Evolutionary conservation across 2,113 vertebrate genomes (phyloP).

Genomic region (Galemys pyrenaicus): DNA sequence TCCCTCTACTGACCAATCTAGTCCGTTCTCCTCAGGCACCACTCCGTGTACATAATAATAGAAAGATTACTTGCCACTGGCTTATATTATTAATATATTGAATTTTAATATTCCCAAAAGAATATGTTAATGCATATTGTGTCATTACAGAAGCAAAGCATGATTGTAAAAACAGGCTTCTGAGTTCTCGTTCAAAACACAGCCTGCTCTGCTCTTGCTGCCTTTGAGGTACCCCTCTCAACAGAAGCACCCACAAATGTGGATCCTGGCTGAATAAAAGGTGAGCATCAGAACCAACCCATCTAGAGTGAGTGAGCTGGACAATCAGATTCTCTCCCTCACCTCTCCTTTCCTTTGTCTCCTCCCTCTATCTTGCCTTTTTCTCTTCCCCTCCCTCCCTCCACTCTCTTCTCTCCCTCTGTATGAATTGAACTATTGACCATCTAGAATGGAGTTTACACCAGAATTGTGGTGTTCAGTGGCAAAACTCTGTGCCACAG

Average conservation of each 20-base stretch:
- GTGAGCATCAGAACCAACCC: neutral
- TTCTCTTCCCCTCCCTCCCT: neutral
- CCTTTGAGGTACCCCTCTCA: neutral
- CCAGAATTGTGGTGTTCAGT: neutral
- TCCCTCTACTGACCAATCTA: neutral
- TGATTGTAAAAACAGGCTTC: neutral
- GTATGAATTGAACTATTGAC: neutral
- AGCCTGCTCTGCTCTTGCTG: neutral
- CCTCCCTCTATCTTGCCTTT: neutral
- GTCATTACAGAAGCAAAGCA: neutral
- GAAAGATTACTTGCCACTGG: neutral
- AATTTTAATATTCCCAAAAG: conserved; percentile 49
- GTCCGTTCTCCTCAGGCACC: neutral
- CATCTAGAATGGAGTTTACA: neutral
- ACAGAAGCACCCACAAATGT: neutral
- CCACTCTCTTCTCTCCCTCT: neutral
- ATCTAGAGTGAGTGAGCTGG: neutral
- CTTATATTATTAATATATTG: neutral
- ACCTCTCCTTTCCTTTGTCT: neutral
- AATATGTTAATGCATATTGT: neutral
- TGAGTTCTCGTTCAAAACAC: neutral
- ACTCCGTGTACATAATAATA: neutral
- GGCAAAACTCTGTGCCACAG: neutral
- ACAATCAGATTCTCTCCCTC: neutral
- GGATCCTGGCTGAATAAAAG: neutral